Evolutionary conservation across 1,140 invertebrate genomes (phyloP).

Genomic region (Colletes latitarsis): DNA sequence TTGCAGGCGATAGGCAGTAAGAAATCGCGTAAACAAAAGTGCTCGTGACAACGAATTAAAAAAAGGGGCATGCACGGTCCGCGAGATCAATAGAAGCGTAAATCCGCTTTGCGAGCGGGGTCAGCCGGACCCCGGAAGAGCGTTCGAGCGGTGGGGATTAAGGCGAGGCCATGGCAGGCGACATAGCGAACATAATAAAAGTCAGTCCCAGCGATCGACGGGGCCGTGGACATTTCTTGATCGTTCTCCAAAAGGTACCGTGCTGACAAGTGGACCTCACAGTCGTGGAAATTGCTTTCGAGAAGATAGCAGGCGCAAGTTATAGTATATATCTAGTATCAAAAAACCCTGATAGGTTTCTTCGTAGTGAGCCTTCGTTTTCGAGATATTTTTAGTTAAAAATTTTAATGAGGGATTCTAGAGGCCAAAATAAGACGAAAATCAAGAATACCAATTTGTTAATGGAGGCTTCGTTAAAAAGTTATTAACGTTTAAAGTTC

Average conservation of each 20-base stretch:
- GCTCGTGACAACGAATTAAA: neutral
- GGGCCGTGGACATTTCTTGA: constrained; percentile 49
- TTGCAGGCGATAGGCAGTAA: neutral
- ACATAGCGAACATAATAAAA: constrained; percentile 59
- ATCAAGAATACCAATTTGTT: too few species aligned
- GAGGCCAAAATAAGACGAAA: too few species aligned
- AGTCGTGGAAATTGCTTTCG: too few species aligned
- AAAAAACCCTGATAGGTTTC: too few species aligned
- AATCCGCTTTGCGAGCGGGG: constrained; percentile 55
- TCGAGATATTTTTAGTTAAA: too few species aligned
- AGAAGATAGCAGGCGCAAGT: too few species aligned
- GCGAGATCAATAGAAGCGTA: constrained; percentile 38
- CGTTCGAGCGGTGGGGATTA: constrained; percentile 47
- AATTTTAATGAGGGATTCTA: too few species aligned
- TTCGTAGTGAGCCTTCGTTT: too few species aligned
- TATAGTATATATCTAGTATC: too few species aligned
- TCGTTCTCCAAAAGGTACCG: constrained; percentile 64
- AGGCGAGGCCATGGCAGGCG: constrained; percentile 58
- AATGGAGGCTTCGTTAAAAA: too few species aligned
- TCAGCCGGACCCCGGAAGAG: constrained; percentile 59
- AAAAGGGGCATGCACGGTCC: constrained; percentile 1
- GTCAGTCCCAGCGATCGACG: constrained; percentile 40
- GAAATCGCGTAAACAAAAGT: neutral
- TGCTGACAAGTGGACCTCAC: neutral
- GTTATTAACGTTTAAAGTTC: too few species aligned